These are phyloP conservation scores for Drosophila cardini DNA, from an alignment of 1,140 invertebrate species.

Conservation along the genomic window DNA sequence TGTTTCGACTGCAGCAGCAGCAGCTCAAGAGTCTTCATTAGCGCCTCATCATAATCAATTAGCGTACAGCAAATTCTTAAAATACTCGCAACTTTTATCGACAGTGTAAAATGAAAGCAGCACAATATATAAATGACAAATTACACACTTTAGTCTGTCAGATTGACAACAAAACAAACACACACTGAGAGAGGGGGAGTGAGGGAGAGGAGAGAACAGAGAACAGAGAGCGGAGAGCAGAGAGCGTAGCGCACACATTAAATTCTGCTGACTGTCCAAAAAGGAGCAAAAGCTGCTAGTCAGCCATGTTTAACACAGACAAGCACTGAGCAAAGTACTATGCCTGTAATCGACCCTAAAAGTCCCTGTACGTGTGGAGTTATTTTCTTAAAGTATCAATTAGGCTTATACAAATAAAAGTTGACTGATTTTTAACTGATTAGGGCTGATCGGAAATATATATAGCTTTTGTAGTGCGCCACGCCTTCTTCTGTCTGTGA, in stretches of 20 bases:
- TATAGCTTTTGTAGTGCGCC: too few relatives aligned
- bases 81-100: constrained; percentile 17
- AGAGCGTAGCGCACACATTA: constrained; percentile 53
- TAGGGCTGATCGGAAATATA: too few relatives aligned
- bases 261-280: constrained; percentile 73
- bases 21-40: constrained; percentile 62
- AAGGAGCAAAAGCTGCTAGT: constrained; percentile 43
- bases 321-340: constrained; percentile 24
- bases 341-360: not conserved
- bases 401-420: too few relatives aligned
- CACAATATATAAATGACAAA: constrained; percentile 75
- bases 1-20: constrained; percentile 15
- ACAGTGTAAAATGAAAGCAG: constrained; percentile 6
- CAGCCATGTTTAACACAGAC: constrained; percentile 66
- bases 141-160: constrained; percentile 75
- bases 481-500: too few relatives aligned
- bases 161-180: constrained; percentile 62
- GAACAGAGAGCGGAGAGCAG: constrained; percentile 25
- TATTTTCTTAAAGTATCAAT: too few relatives aligned
- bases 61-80: constrained; percentile 37
- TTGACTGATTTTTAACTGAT: too few relatives aligned
- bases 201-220: constrained; percentile 16
- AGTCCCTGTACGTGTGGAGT: too few relatives aligned
- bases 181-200: constrained; percentile 6
- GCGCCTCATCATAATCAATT: constrained; percentile 73